Conservation (phyloP, 2,797 vertebrate genomes). For the Micromesistius poutassou region DNA sequence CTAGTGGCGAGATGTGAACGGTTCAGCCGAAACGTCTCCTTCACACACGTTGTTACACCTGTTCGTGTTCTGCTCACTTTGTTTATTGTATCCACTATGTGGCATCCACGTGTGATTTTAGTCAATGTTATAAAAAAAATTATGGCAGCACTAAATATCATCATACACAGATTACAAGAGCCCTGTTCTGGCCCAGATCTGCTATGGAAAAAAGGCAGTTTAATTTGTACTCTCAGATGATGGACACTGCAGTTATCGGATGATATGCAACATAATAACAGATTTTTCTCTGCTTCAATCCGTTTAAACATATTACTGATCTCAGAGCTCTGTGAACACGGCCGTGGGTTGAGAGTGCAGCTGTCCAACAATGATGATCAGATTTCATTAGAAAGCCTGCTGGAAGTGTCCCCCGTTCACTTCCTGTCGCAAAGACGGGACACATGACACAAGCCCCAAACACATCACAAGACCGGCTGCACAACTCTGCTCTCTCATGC, state of each 20-base stretch:
- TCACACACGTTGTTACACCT: not conserved
- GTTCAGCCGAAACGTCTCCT: not conserved
- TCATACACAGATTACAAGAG: not conserved
- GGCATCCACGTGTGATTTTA: not conserved
- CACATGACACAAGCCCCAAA: too few species aligned
- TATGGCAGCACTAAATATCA: not conserved
- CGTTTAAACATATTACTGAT: not conserved
- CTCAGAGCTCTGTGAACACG: not conserved
- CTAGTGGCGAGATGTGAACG: constrained; percentile 39
- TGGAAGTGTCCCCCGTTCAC: not conserved
- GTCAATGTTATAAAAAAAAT: too few species aligned
- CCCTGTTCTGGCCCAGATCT: not conserved
- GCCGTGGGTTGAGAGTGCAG: too few species aligned
- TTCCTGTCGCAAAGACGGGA: not conserved
- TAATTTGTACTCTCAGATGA: not conserved
- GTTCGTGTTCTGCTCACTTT: not conserved
- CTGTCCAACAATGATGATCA: too few species aligned
- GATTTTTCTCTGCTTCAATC: not conserved
- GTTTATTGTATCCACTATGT: not conserved
- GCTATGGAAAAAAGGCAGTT: not conserved
- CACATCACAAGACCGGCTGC: not conserved
- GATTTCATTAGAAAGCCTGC: not conserved
- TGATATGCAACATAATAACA: not conserved
- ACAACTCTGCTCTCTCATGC: not conserved
- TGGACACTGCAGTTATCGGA: not conserved